Percentiles rank a stretch among this genome's conserved stretches.
Conservation (phyloP, 2,113 vertebrate genomes). For the Syngnathus scovelli region DNA sequence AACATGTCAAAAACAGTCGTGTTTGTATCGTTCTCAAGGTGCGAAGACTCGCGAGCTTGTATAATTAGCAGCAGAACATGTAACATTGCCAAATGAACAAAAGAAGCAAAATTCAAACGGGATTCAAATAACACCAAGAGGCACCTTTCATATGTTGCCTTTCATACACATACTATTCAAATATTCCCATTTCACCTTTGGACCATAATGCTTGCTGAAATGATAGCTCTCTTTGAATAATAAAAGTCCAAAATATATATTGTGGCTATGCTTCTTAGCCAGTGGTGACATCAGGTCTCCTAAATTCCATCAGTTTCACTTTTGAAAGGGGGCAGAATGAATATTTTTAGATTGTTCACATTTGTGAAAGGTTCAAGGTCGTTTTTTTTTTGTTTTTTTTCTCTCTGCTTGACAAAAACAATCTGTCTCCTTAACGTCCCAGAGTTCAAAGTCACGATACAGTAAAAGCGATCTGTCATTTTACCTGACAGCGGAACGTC, state of each 20-base stretch:
- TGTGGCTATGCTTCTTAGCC: slow-evolving; percentile 64
- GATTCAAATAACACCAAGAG: slow-evolving; percentile 62
- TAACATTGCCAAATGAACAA: slow-evolving; percentile 60
- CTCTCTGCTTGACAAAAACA: slow-evolving; percentile 63
- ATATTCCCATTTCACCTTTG: slow-evolving; percentile 65
- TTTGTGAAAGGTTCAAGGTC: slow-evolving; percentile 61
- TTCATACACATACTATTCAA: slow-evolving; percentile 70
- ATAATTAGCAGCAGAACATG: slow-evolving; percentile 70
- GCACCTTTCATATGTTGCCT: slow-evolving; percentile 64
- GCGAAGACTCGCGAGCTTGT: slow-evolving; percentile 62
- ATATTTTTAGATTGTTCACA: slow-evolving; percentile 65
- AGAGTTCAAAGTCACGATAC: slow-evolving; percentile 68
- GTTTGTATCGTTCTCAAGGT: slow-evolving; percentile 61
- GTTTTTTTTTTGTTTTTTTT: slow-evolving; percentile 35
- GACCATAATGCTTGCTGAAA: slow-evolving; percentile 50
- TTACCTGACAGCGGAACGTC: slow-evolving; percentile 61
- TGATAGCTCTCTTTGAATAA: slow-evolving; percentile 59
- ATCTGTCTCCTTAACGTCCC: slow-evolving; percentile 68
- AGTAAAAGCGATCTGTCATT: slow-evolving; percentile 65
- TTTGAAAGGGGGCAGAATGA: slow-evolving; percentile 55
- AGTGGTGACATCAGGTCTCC: slow-evolving; percentile 62
- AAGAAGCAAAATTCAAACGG: slow-evolving; percentile 65
- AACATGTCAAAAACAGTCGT: slow-evolving; percentile 73
- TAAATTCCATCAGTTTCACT: slow-evolving; percentile 63
- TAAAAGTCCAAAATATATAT: slow-evolving; percentile 63